These are phyloP conservation scores for Nowickia ferox DNA, from an alignment of 2,888 invertebrate genomes.

Conservation along the genomic window DNA sequence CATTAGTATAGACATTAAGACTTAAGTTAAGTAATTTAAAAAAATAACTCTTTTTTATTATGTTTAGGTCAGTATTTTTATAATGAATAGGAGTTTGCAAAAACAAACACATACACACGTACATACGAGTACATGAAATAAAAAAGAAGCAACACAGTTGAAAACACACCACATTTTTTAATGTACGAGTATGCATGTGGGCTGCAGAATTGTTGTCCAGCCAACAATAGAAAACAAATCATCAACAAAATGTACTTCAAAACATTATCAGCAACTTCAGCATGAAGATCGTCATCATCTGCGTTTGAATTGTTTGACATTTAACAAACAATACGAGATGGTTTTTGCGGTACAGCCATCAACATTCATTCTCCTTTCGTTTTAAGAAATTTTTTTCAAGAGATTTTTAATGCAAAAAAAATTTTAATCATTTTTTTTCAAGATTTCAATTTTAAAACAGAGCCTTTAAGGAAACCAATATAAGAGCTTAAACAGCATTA, in stretches of 20 bases:
- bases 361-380: conserved; percentile 1
- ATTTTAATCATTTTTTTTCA: background rate
- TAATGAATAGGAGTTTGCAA: conserved; percentile 23
- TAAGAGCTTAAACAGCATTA: background rate
- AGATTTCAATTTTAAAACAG: background rate
- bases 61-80: conserved; percentile 34
- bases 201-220: conserved; percentile 33
- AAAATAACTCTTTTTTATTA: conserved; percentile 18
- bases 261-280: conserved; percentile 41
- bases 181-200: conserved; percentile 43
- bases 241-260: conserved; percentile 24
- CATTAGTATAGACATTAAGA: conserved; percentile 27
- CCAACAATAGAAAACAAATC: conserved; percentile 9
- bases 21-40: background rate
- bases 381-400: conserved; percentile 21
- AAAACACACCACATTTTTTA: conserved; percentile 29
- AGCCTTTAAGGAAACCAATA: conserved; percentile 3
- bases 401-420: conserved; percentile 9
- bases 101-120: too few relatives aligned
- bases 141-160: background rate
- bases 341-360: conserved; percentile 7
- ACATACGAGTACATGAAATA: background rate
- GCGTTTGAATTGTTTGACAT: conserved; percentile 20
- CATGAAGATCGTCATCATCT: conserved; percentile 30
- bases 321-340: conserved; percentile 16